phyloP scores from a whole-genome alignment of 2,888 invertebrate species.

The Phyto melanocephala region DNA sequence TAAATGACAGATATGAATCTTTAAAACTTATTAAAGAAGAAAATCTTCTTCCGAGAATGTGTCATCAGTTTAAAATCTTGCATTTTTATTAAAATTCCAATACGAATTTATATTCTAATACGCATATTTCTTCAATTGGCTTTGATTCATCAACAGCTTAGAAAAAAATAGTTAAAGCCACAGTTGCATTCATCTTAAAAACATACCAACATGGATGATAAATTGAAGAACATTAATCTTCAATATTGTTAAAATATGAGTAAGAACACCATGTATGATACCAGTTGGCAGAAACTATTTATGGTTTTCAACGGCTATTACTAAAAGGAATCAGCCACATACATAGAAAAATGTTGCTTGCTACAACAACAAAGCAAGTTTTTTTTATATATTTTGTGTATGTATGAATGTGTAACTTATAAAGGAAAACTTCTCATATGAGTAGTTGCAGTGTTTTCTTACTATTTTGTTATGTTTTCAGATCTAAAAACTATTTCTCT shows the following conservation, averaged over 20 bases:
- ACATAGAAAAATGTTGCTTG: background rate
- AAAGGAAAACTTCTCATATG: background rate
- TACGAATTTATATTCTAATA: no score
- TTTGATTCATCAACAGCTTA: no score
- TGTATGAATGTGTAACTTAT: background rate
- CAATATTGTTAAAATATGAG: background rate
- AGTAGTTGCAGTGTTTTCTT: background rate
- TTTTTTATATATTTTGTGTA: background rate
- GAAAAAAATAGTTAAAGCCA: no score
- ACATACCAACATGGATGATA: background rate
- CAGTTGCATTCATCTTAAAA: no score
- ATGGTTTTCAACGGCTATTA: background rate
- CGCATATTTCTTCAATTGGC: no score
- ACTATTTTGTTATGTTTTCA: background rate
- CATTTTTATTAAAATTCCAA: no score
- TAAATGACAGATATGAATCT: no score
- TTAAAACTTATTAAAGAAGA: no score
- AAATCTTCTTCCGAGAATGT: no score
- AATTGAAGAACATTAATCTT: slow-evolving; percentile 20
- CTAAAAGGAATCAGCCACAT: background rate
- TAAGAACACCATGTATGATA: background rate
- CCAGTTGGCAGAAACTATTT: background rate
- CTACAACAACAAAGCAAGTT: no score
- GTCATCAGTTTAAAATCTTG: no score
- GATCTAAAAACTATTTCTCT: background rate